These are phyloP conservation scores for Pseudochromis fuscus DNA, from an alignment of 2,797 vertebrate genomes.

Conservation along the genomic window DNA sequence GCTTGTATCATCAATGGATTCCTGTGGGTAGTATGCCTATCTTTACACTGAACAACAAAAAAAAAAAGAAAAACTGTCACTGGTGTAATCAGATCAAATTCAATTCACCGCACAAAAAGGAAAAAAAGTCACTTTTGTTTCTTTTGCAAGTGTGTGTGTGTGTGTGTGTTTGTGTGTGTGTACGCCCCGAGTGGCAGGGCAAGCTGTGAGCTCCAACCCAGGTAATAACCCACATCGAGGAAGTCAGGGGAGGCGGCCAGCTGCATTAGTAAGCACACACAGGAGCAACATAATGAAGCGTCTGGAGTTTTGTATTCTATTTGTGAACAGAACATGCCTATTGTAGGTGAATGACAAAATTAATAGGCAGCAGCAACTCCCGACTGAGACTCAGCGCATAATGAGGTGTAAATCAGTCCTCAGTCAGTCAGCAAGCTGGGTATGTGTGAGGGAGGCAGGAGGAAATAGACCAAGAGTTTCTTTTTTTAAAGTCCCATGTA, in stretches of 20 bases:
- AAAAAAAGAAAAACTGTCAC: not conserved
- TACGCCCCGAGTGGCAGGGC: constrained; percentile 51
- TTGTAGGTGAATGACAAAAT: constrained; percentile 82
- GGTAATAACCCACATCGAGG: constrained; percentile 75
- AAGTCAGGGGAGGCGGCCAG: constrained; percentile 64
- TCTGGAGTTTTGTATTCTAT: constrained; percentile 82
- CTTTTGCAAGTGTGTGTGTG: constrained; percentile 26
- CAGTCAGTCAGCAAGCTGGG: constrained; percentile 68
- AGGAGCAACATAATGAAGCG: constrained; percentile 78
- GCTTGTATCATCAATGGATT: constrained; percentile 28
- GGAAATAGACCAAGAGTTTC: constrained; percentile 22
- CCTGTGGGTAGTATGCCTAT: not conserved
- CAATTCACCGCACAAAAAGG: constrained; percentile 36
- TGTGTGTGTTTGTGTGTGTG: no score
- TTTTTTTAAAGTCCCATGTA: constrained; percentile 15
- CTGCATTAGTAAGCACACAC: constrained; percentile 74
- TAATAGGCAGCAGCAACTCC: constrained; percentile 77
- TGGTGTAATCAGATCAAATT: constrained; percentile 36
- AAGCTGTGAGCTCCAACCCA: constrained; percentile 45
- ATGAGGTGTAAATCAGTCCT: constrained; percentile 79
- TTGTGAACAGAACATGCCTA: constrained; percentile 77
- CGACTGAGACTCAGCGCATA: constrained; percentile 69
- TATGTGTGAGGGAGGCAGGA: constrained; percentile 29
- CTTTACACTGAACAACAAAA: constrained; percentile 15
- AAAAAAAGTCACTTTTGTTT: constrained; percentile 56